These are phyloP conservation scores for Phalloptychus januarius DNA, from an alignment of 2,797 vertebrate species.

Conservation along the genomic window DNA sequence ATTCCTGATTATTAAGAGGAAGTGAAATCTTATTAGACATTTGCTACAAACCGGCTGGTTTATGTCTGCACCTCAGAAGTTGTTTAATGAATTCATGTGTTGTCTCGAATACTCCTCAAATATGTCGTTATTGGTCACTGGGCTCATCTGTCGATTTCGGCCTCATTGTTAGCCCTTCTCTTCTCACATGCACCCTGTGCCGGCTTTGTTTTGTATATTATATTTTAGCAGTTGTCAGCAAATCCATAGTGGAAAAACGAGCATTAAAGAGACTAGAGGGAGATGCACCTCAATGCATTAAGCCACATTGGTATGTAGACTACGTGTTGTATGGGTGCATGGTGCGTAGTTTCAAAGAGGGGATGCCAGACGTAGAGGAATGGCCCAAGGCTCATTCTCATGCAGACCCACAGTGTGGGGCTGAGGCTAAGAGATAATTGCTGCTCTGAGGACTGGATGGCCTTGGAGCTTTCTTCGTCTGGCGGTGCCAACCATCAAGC, in stretches of 20 bases:
- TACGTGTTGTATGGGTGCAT: constrained; percentile 27
- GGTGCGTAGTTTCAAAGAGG: constrained; percentile 51
- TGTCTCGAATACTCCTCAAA: constrained; percentile 37
- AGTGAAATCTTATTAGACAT: not conserved
- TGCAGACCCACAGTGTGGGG: constrained; percentile 65
- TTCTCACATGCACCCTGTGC: constrained; percentile 36
- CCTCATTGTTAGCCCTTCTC: constrained; percentile 38
- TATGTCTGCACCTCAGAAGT: constrained; percentile 17
- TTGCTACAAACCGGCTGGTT: not conserved
- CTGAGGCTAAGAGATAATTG: constrained; percentile 74
- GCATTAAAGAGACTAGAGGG: constrained; percentile 17
- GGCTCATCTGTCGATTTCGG: constrained; percentile 60
- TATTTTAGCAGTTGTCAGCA: constrained; percentile 42
- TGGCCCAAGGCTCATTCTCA: constrained; percentile 74
- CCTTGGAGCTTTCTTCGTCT: constrained; percentile 62
- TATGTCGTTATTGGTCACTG: constrained; percentile 44
- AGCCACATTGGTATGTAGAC: constrained; percentile 24
- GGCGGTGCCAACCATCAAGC: constrained; percentile 69
- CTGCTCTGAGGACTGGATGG: constrained; percentile 72
- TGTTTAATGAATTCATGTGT: constrained; percentile 13
- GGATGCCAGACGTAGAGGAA: constrained; percentile 53
- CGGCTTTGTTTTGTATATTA: constrained; percentile 42
- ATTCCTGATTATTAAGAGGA: not conserved
- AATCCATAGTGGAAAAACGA: constrained; percentile 28
- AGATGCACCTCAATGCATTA: constrained; percentile 9